Percentiles rank a stretch among this genome's conserved stretches.
Conservation (phyloP, 2,113 vertebrate genomes). For the Enhydra lutris region DNA sequence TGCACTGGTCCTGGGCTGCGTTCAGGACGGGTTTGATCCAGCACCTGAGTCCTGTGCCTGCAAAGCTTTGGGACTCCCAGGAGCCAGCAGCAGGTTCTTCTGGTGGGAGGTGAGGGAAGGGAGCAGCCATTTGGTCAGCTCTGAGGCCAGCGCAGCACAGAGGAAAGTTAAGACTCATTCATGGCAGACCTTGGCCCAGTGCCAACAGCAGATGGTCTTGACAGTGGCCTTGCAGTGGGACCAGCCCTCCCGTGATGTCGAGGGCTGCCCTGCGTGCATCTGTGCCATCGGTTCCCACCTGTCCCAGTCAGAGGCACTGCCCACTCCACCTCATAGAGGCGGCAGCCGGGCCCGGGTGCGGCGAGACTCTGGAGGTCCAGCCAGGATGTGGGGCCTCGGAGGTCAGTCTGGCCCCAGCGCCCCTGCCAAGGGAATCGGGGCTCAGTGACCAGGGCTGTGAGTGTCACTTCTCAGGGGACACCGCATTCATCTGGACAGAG, state of each 20-base stretch:
- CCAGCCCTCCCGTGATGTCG: not conserved
- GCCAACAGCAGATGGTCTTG: not conserved
- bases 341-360: not conserved
- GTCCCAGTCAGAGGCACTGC: not conserved
- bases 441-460: too few relatives aligned
- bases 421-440: not conserved
- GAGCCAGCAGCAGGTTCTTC: not conserved
- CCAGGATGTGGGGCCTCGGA: not conserved
- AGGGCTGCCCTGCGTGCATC: not conserved
- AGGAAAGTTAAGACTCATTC: not conserved
- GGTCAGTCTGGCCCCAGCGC: not conserved
- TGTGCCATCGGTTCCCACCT: not conserved
- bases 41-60: not conserved
- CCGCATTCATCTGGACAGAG: not conserved
- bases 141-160: not conserved
- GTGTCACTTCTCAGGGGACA: too few relatives aligned
- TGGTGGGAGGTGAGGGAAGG: fast-evolving
- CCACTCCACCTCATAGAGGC: not conserved
- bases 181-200: not conserved
- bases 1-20: fast-evolving
- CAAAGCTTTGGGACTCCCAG: not conserved
- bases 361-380: not conserved
- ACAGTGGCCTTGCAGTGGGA: not conserved
- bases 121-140: not conserved
- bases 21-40: not conserved